Base-by-base conservation (phyloP, 2,888 invertebrate genomes). In the Belgica antarctica region DNA sequence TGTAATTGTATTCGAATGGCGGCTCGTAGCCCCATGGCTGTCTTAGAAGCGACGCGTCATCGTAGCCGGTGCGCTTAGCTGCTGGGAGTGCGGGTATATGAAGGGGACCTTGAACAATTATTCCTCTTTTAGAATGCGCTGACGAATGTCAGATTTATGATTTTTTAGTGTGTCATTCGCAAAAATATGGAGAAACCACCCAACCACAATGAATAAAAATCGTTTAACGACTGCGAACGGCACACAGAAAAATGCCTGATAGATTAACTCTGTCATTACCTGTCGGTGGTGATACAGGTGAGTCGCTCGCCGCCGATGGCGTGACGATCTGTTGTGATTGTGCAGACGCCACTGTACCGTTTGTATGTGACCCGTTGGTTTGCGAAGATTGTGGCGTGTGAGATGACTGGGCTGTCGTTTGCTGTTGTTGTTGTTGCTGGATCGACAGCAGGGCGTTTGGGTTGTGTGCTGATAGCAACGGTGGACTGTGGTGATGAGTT, bases 61-160 rank as follows among this genome's bases (percentile, higher is more conserved):
- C 84, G 77, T 83, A 88, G 74, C 81, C 83, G 71, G 84, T 81
- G 77, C 92, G 85, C 81, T 94, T 93, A 77, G 93, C 93, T 71
- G 84, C 82, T 77, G 92, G 85, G 81, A 93, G 93, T 77, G 93
- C 93, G 74, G 93, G 94, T 81, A 94, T 93, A 83, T 94, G 93
- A 73, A 94, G 84, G 72, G 89, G 89, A 73, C 90, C 91, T 79
- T 78, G 76, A 77, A 31, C 34, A 47, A 47, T 12, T n/a, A n/a
- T n/a, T n/a, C n/a, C n/a, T n/a, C n/a, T n/a, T n/a, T n/a, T n/a
- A n/a, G n/a, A n/a, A n/a, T n/a, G n/a, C n/a, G n/a, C n/a, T n/a
- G n/a, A n/a, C n/a, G n/a, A n/a, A n/a, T n/a, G n/a, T n/a, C n/a
- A n/a, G n/a, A n/a, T n/a, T 36, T 10, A 36, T 10, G 36, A 36